Conservation (phyloP, 2,797 vertebrate species). For the Alcedo atthis region DNA sequence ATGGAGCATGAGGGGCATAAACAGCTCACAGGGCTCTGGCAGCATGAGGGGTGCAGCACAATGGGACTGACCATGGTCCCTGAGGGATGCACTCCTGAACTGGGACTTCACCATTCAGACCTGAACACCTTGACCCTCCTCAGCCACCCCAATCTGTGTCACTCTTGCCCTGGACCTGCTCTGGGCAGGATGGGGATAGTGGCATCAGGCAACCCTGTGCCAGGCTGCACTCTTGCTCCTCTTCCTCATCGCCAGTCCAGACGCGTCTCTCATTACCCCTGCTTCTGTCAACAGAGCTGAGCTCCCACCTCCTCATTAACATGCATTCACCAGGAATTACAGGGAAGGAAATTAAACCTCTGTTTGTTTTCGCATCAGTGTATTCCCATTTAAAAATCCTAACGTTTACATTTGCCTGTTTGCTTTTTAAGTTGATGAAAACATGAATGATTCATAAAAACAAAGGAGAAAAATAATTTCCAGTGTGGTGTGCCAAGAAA, state of each 20-base stretch:
- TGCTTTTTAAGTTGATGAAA: slow-evolving; percentile 39
- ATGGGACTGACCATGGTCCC: rapidly evolving
- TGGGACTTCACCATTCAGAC: rapidly evolving
- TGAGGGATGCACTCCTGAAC: rapidly evolving
- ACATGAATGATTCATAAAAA: slow-evolving; percentile 27
- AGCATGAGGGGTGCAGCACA: rapidly evolving
- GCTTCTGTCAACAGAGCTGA: neutral
- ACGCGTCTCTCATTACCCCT: neutral
- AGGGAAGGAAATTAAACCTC: slow-evolving; percentile 15
- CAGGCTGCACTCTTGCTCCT: neutral
- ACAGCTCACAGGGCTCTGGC: neutral
- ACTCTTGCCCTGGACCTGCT: rapidly evolving
- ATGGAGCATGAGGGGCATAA: slow-evolving; percentile 18
- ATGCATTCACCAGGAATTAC: slow-evolving; percentile 15
- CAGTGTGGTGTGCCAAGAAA: neutral
- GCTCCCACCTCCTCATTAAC: slow-evolving; percentile 3
- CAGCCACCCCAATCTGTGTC: neutral
- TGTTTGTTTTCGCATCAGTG: neutral
- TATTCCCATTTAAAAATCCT: slow-evolving; percentile 11
- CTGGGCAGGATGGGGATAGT: neutral
- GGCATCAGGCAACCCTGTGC: neutral
- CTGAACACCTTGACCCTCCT: neutral
- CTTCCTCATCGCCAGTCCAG: neutral
- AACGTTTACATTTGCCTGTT: slow-evolving; percentile 23
- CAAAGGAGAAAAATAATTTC: neutral